Percentiles rank a stretch among this genome's conserved stretches.
Conservation (phyloP, 1,140 invertebrate genomes). For the Leptinotarsa defecta region DNA sequence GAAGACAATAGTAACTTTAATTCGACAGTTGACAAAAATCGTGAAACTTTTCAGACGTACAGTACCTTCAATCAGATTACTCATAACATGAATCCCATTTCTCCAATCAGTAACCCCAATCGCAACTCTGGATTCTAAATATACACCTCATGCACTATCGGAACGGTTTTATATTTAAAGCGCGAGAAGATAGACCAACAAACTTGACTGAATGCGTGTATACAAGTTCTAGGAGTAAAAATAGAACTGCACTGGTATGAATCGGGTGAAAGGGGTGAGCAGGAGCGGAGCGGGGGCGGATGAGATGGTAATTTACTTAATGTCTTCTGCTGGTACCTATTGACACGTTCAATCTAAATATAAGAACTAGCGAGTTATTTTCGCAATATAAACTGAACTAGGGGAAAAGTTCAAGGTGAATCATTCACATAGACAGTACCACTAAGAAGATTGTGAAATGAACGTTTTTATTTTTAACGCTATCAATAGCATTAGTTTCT, state of each 20-base stretch:
- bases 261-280: not conserved
- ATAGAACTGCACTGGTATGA: constrained; percentile 4
- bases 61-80: not conserved
- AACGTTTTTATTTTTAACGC: too few relatives aligned
- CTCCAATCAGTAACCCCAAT: not conserved
- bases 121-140: not conserved
- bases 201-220: not conserved
- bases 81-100: not conserved
- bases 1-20: too few relatives aligned
- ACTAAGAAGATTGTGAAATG: too few relatives aligned
- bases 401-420: too few relatives aligned
- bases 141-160: not conserved
- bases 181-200: constrained; percentile 5
- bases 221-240: not conserved
- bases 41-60: too few relatives aligned
- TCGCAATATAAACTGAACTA: too few relatives aligned
- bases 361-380: not conserved
- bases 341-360: not conserved
- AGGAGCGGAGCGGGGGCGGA: not conserved
- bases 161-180: not conserved
- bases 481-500: too few relatives aligned
- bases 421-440: too few relatives aligned
- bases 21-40: too few relatives aligned
- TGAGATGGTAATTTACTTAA: not conserved
- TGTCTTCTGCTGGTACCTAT: not conserved